Evolutionary conservation across 2,888 invertebrate species (phyloP).

Genomic region (Temnothorax ravouxi): DNA sequence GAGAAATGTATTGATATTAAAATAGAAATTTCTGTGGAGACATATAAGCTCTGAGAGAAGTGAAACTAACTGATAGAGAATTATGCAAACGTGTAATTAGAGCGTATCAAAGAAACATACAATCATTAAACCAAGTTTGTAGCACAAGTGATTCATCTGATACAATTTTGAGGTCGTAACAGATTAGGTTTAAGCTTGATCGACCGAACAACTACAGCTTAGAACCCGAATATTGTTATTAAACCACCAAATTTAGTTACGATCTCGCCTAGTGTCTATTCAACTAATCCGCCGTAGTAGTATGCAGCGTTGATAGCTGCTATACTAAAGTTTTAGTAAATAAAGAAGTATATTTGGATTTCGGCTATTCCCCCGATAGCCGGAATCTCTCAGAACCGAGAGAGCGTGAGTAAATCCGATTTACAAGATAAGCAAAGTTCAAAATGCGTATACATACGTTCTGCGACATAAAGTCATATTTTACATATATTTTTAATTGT

Average conservation of each 20-base stretch:
- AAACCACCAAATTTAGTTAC: conserved; percentile 48
- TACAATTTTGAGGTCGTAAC: conserved; percentile 36
- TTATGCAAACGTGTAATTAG: conserved; percentile 33
- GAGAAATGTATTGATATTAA: neutral
- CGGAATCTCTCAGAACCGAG: neutral
- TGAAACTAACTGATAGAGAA: neutral
- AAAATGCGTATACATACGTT: neutral
- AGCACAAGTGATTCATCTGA: neutral
- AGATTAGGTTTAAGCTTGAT: conserved; percentile 52
- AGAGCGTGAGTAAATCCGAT: neutral
- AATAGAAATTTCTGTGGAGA: neutral
- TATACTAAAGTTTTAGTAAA: conserved; percentile 34
- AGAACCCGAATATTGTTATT: conserved; percentile 45
- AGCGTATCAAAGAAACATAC: conserved; percentile 15
- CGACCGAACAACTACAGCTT: conserved; percentile 42
- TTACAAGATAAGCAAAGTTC: conserved; percentile 19
- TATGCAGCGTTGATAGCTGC: neutral
- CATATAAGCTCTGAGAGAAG: neutral
- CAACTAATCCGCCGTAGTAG: conserved; percentile 9
- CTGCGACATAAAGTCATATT: neutral
- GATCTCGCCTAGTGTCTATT: conserved; percentile 9
- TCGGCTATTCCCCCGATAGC: neutral
- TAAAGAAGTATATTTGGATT: conserved; percentile 36
- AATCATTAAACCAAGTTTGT: conserved; percentile 3
- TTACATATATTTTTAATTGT: neutral